Conservation (phyloP, 2,113 vertebrate genomes). For the Pelecanoides urinatrix region DNA sequence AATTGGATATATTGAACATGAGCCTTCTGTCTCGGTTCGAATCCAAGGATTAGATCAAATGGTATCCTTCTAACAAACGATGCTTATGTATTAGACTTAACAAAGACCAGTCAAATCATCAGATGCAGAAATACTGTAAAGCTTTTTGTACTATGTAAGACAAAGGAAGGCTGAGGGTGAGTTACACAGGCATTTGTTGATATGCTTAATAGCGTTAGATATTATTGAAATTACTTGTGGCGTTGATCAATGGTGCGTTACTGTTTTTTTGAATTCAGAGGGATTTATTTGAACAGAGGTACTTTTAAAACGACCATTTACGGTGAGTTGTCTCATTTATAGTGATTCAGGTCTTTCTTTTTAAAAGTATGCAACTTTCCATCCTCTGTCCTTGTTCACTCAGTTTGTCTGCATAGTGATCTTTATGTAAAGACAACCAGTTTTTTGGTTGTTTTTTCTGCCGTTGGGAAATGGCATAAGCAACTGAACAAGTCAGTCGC, state of each 20-base stretch:
- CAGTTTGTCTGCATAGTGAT: background rate
- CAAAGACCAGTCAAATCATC: background rate
- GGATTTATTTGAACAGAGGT: background rate
- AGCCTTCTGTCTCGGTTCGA: background rate
- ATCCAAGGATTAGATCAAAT: background rate
- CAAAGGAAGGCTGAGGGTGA: background rate
- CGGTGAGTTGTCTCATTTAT: background rate
- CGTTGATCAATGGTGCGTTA: background rate
- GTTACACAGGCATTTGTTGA: background rate
- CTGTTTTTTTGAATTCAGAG: background rate
- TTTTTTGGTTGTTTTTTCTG: background rate
- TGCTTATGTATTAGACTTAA: background rate
- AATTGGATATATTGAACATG: background rate
- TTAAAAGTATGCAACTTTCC: background rate
- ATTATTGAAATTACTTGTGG: background rate
- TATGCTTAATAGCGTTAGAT: background rate
- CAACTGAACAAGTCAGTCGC: background rate
- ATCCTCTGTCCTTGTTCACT: background rate
- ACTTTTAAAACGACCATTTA: background rate
- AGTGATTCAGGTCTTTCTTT: background rate
- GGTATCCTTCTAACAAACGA: background rate
- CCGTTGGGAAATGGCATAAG: background rate
- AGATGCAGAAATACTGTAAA: background rate
- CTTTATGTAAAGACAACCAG: background rate
- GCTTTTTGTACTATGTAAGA: background rate